Evolutionary conservation across 2,888 invertebrate species (phyloP), one percentile per base, ranked within the genome.

Genomic region (Chrysopilus asiliformis): DNA sequence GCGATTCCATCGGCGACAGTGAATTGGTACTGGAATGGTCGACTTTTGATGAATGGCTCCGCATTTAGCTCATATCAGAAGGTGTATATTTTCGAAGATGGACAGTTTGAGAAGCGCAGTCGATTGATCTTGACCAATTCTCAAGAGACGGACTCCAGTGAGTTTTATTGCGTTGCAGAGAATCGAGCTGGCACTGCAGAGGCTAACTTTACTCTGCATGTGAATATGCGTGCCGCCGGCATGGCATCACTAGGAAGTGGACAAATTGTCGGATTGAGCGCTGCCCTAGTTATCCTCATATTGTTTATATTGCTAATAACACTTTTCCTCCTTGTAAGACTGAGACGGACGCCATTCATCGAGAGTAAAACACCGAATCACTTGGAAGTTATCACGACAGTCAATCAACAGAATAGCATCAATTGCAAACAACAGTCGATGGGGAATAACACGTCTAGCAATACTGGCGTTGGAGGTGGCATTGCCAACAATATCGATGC

Each of bases 141-240:
- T 14, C 83, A 84, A 62, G 83, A 84, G 58, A 71, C 79, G 3
- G 85, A 85, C 56, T 78, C 82, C 2, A 79, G 78, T 39, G 85
- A 84, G 51, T 86, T 89, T 63, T 83, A 83, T 57, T 90, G 90
- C 60, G 79, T 86, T 2, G 89, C 89, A 7, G 86, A 87, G 60
- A 91, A 90, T 61, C 76, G 80, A 42, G 90, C 85, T 4, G 90
- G 89, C 15, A 81, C 75, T 52, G 80, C 82, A 20, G 86, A 86
- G 65, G 84, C 85, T 10, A 90, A 90, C 61, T 89, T 89, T 53
- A 89, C 89, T 24, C 68, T 90, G 26, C 80, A 82, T 53, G 82
- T 90, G 36, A 75, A 79, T 34, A 72, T 82, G 63, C 66, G 77
- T 39, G 71, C 82, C 30, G 81, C 79, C 18, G 84, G 85, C 33